These are phyloP conservation scores for Montipora capitata DNA, from an alignment of 92 coral and sea anemone species.

Conservation along the genomic window DNA sequence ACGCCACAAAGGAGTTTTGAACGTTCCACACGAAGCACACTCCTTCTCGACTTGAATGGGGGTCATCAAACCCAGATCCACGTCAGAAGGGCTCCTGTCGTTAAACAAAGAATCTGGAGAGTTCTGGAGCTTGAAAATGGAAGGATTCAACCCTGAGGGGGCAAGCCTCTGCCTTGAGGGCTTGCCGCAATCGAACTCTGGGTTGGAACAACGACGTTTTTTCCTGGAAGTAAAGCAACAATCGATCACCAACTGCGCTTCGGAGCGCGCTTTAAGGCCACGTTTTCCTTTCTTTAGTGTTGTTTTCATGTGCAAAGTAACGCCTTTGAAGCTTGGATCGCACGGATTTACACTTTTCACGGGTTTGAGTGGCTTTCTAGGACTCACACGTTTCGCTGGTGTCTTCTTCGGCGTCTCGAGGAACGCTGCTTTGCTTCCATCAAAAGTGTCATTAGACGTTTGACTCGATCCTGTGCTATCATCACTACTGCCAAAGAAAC, in stretches of 20 bases:
- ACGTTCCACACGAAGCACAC: constrained; percentile 96
- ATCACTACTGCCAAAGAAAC: constrained; percentile 31
- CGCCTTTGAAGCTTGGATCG: constrained; percentile 98
- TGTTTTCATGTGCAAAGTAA: constrained; percentile 96
- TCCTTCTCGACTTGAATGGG: constrained; percentile 93
- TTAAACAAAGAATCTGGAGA: constrained; percentile 75
- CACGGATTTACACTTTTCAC: constrained; percentile 91
- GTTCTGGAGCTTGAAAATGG: constrained; percentile 81
- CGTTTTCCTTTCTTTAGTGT: constrained; percentile 77
- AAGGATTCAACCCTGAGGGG: constrained; percentile 85
- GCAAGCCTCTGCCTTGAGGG: constrained; percentile 74
- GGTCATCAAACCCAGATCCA: constrained; percentile 90
- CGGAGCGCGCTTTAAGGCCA: constrained; percentile 65
- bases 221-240: constrained; percentile 95
- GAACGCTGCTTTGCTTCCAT: constrained; percentile 40
- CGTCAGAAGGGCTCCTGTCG: constrained; percentile 70
- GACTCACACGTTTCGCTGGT: constrained; percentile 82
- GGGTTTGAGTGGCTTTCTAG: constrained; percentile 96
- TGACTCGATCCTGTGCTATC: constrained; percentile 62
- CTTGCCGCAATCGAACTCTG: constrained; percentile 68
- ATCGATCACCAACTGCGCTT: constrained; percentile 93
- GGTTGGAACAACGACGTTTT: constrained; percentile 75
- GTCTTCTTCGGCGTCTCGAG: constrained; percentile 85
- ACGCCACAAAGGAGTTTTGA: constrained; percentile 99
- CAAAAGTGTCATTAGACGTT: constrained; percentile 31